Evolutionary conservation across 2,888 invertebrate species (phyloP).

Genomic region (Drosophila nr. perissopoda): DNA sequence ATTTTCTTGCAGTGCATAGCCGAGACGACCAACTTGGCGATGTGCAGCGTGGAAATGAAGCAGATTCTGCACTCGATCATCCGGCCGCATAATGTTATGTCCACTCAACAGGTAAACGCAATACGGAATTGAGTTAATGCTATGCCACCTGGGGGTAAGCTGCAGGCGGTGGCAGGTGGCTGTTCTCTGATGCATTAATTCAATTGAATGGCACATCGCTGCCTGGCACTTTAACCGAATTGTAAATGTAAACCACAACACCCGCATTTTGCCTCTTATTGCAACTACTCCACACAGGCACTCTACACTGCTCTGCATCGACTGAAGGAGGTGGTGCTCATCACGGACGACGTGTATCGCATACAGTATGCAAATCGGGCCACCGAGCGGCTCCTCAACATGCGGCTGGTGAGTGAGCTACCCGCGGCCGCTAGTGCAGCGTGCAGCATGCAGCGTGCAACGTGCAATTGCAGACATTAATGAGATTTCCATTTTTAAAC

Average conservation of each 20-base stretch:
- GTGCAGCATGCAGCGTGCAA: background rate
- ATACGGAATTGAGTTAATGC: conserved; percentile 63
- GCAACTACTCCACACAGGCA: conserved; percentile 86
- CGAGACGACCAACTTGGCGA: conserved; percentile 88
- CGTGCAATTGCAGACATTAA: conserved; percentile 45
- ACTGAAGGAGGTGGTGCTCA: conserved; percentile 93
- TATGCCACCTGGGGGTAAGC: conserved; percentile 1
- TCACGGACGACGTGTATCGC: conserved; percentile 93
- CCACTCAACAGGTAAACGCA: conserved; percentile 86
- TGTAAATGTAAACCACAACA: conserved; percentile 53
- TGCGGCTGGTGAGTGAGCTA: conserved; percentile 87
- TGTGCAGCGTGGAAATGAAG: conserved; percentile 89
- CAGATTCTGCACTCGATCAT: conserved; percentile 93
- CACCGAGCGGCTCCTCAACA: conserved; percentile 92
- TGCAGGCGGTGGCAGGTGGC: background rate
- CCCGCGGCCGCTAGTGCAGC: background rate
- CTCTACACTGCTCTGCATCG: conserved; percentile 94
- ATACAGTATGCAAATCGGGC: conserved; percentile 95
- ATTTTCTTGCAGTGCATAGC: conserved; percentile 87
- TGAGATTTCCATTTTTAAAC: conserved; percentile 58
- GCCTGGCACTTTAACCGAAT: conserved; percentile 48
- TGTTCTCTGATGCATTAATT: conserved; percentile 49
- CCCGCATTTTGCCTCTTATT: background rate
- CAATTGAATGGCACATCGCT: conserved; percentile 53
- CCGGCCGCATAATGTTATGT: conserved; percentile 90